Conservation (phyloP, 2,888 invertebrate species). For the Mythimna lalbum region DNA sequence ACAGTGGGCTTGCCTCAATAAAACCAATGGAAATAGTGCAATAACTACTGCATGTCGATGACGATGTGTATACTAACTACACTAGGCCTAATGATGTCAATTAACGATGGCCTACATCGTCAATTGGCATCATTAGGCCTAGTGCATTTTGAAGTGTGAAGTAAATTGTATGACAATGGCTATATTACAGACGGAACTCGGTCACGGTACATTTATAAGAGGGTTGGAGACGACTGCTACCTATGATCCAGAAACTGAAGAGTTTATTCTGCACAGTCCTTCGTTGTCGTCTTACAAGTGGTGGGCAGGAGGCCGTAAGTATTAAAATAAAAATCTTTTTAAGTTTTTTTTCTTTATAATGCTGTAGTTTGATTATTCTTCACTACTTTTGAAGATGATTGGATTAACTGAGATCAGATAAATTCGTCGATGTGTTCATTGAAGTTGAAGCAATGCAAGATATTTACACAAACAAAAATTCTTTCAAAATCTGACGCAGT, state of each 20-base stretch:
- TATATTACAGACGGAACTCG: constrained; percentile 95
- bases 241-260: constrained; percentile 95
- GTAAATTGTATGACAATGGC: neutral
- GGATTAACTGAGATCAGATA: too few relatives aligned
- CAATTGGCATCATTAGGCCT: too few relatives aligned
- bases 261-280: constrained; percentile 97
- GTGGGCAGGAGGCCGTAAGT: constrained; percentile 99
- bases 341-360: too few relatives aligned
- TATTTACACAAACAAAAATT: too few relatives aligned
- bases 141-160: too few relatives aligned
- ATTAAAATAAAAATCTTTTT: neutral
- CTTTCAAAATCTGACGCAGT: too few relatives aligned
- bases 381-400: too few relatives aligned
- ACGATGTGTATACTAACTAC: neutral
- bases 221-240: constrained; percentile 98
- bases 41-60: neutral
- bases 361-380: too few relatives aligned
- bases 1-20: too few relatives aligned
- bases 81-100: neutral
- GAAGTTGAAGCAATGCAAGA: too few relatives aligned
- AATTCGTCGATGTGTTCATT: too few relatives aligned
- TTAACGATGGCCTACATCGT: too few relatives aligned
- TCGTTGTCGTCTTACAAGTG: constrained; percentile 97
- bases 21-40: neutral
- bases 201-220: constrained; percentile 98